Conservation (phyloP, 2,797 vertebrate genomes). For the Chloroceryle inda region DNA sequence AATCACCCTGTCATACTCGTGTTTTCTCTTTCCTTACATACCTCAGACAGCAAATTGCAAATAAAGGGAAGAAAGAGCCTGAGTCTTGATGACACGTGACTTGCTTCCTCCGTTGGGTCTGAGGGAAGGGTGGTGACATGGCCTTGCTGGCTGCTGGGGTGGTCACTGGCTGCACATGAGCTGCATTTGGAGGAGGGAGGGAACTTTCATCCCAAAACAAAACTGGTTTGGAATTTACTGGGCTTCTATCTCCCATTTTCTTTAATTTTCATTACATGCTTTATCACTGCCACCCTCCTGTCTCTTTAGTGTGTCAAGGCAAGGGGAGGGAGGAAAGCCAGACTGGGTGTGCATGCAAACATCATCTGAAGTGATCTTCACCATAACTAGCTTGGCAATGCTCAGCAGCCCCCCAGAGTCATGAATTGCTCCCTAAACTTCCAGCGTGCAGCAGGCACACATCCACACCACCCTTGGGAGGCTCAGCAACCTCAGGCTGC, state of each 20-base stretch:
- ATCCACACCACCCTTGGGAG: neutral
- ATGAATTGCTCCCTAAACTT: fast-evolving
- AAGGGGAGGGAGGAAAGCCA: neutral
- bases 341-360: fast-evolving
- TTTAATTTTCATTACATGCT: neutral
- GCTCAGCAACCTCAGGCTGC: neutral
- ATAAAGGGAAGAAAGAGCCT: neutral
- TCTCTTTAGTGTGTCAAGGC: neutral
- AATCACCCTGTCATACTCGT: neutral
- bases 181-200: neutral
- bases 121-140: neutral
- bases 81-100: neutral
- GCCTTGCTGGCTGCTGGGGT: neutral
- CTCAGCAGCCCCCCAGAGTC: neutral
- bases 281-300: neutral
- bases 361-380: neutral
- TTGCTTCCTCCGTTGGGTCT: neutral
- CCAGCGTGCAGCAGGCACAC: neutral
- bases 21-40: neutral
- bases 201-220: neutral
- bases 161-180: fast-evolving
- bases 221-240: neutral
- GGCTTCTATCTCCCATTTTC: neutral
- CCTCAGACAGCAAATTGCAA: neutral
- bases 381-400: fast-evolving